Evolutionary conservation across 2,113 vertebrate genomes (phyloP).

Genomic region (Catharus bicknelli): DNA sequence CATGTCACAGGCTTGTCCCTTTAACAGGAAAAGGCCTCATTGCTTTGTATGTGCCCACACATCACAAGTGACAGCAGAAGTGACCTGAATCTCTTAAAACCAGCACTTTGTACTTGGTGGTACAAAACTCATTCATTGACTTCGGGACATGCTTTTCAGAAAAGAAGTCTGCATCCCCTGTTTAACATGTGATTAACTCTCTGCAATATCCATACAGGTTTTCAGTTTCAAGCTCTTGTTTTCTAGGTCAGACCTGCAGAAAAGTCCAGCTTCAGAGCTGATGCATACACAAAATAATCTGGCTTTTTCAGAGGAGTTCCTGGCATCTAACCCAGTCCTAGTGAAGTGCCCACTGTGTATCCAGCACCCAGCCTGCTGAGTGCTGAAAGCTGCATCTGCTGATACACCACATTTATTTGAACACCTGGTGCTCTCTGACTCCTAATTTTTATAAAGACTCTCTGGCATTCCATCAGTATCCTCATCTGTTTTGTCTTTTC

Average conservation of each 20-base stretch:
- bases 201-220: neutral
- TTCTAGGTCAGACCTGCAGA: neutral
- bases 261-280: neutral
- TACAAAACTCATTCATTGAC: neutral
- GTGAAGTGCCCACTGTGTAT: neutral
- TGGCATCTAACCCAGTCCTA: neutral
- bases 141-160: neutral
- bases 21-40: neutral
- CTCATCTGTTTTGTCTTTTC: neutral
- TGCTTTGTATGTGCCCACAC: neutral
- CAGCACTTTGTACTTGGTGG: neutral
- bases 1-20: neutral
- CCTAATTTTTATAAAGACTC: neutral
- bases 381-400: slow-evolving; percentile 2
- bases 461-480: neutral
- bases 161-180: neutral
- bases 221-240: neutral
- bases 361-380: neutral
- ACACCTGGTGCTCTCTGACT: neutral
- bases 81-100: neutral
- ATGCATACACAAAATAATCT: neutral
- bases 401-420: slow-evolving; percentile 7
- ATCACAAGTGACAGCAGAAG: neutral
- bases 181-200: neutral
- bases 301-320: neutral